Evolutionary conservation across 1,140 invertebrate species (phyloP).

Genomic region (Cyclargus thomasi): DNA sequence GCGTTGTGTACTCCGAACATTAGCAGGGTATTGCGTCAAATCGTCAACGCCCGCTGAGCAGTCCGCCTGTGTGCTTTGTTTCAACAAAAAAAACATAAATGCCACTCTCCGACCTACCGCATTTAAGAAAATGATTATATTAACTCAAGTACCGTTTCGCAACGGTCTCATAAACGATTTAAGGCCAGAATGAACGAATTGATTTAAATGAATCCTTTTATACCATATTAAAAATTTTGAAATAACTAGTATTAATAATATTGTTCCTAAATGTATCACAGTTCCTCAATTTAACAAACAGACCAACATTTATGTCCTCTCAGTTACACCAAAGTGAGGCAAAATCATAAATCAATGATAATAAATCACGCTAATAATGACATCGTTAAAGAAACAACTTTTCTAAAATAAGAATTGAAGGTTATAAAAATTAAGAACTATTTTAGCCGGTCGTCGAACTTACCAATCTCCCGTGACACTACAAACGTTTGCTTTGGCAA

Average conservation of each 20-base stretch:
- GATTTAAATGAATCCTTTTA: background rate
- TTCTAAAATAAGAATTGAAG: constrained; percentile 18
- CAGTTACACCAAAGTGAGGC: background rate
- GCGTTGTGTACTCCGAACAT: constrained; percentile 41
- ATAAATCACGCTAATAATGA: constrained; percentile 1
- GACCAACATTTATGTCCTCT: background rate
- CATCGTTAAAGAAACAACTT: background rate
- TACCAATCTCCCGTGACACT: constrained; percentile 35
- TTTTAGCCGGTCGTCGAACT: constrained; percentile 44
- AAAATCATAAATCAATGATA: background rate
- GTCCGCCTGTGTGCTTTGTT: constrained; percentile 41
- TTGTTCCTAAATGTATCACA: background rate
- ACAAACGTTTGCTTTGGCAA: constrained; percentile 52
- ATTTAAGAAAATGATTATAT: constrained; percentile 11
- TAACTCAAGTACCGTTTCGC: background rate
- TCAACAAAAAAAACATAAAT: constrained; percentile 25
- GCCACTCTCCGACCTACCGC: constrained; percentile 1
- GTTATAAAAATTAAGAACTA: constrained; percentile 30
- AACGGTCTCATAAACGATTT: background rate
- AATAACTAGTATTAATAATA: background rate
- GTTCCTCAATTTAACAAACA: background rate
- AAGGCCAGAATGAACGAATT: background rate
- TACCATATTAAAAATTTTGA: background rate
- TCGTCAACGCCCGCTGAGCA: constrained; percentile 38
- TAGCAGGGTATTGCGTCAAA: constrained; percentile 55